These are phyloP conservation scores for Hydrochoerus hydrochaeris DNA, from an alignment of 2,113 vertebrate genomes.

Conservation along the genomic window DNA sequence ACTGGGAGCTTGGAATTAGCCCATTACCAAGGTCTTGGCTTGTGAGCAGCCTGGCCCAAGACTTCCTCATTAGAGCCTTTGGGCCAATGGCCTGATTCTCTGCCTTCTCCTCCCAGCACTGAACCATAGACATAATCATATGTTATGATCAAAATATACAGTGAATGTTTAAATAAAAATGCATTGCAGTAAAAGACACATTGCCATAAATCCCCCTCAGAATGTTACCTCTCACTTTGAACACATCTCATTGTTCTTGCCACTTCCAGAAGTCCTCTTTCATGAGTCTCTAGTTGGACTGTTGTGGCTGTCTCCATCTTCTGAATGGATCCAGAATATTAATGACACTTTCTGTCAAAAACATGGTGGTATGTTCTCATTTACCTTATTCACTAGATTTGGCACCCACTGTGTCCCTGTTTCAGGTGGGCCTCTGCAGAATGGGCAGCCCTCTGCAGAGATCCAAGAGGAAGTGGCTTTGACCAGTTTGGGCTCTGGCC, in stretches of 20 bases:
- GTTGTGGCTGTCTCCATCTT: not conserved
- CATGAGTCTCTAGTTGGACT: not conserved
- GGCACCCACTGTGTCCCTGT: not conserved
- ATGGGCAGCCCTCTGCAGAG: constrained; percentile 94
- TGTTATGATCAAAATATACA: not conserved
- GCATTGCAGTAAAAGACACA: not conserved
- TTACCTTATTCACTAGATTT: not conserved
- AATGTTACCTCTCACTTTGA: not conserved
- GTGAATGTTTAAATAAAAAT: not conserved
- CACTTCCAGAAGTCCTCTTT: not conserved
- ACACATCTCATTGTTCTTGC: not conserved
- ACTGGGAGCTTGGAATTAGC: not conserved
- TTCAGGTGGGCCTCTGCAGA: constrained; percentile 92
- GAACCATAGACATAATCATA: not conserved
- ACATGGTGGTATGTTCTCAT: not conserved
- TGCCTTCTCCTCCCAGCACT: not conserved
- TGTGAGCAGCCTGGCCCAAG: not conserved
- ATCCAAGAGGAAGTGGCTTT: constrained; percentile 97
- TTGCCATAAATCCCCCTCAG: not conserved
- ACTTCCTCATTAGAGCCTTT: not conserved
- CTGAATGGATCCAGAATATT: not conserved
- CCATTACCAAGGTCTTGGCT: not conserved
- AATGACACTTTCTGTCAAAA: not conserved
- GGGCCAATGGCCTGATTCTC: not conserved
- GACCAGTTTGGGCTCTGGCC: constrained; percentile 90